phyloP scores from a whole-genome alignment of 2,888 invertebrate species.

The Onthophagus sagittarius region DNA sequence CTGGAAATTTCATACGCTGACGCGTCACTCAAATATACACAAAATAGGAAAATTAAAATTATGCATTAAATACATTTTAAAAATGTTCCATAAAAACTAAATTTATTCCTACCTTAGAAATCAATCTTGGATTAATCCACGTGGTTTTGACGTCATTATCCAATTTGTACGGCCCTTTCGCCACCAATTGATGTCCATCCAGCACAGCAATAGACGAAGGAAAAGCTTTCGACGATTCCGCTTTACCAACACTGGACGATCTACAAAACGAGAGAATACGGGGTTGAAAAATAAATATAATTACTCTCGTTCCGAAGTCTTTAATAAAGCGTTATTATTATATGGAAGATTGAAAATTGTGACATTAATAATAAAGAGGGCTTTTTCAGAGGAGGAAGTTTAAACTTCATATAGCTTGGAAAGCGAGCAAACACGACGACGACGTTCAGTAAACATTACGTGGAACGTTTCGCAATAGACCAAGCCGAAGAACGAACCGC shows the following conservation, averaged over 20 bases:
- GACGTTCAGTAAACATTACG: neutral
- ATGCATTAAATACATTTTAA: neutral
- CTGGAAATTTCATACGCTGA: neutral
- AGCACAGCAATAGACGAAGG: conserved; percentile 30
- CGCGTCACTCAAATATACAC: neutral
- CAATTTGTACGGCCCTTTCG: conserved; percentile 52
- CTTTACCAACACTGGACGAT: conserved; percentile 34
- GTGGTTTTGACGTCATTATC: conserved; percentile 58
- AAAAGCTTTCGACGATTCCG: conserved; percentile 34
- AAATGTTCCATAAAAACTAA: too few relatives aligned
- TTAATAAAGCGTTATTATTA: neutral
- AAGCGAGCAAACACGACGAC: neutral
- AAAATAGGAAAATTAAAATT: neutral
- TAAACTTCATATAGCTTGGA: conserved; percentile 11
- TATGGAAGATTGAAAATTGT: neutral
- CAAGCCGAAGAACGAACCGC: neutral
- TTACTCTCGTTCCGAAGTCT: neutral
- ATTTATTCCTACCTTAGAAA: conserved; percentile 51
- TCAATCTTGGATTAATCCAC: conserved; percentile 57
- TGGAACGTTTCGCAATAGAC: neutral
- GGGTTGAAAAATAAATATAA: conserved; percentile 8
- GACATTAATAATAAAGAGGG: neutral
- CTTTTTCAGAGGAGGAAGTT: conserved; percentile 7
- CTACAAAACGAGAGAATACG: conserved; percentile 30
- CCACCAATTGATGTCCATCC: conserved; percentile 46